Evolutionary conservation across 2,888 invertebrate species (phyloP), one percentile per base, ranked within the genome.

Genomic region (Cosmia trapezina): DNA sequence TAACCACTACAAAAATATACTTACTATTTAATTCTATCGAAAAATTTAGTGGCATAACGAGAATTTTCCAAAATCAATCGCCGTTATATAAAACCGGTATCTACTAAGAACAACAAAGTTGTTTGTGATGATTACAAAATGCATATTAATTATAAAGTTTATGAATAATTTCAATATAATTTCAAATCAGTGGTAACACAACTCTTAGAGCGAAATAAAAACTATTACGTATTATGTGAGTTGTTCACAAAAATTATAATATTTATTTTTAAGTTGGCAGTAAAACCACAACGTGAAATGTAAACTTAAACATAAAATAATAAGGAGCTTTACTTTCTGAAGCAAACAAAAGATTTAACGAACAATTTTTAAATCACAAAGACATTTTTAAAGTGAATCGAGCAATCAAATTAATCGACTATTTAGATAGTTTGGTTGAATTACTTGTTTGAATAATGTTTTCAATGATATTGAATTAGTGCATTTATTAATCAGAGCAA

Each of bases 101-200:
- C 53, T 67, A 65, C 47, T 65, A 65, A 78, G 43, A 79, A 79
- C 77, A 60, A 76, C n/a, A 72, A 37, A 9, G 62, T 81, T 67
- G 65, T 64, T 70, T 73, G 73, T 83, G 75, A 84, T 77, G 73
- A 68, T 66, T 71, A 76, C 67, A 80, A 85, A 81, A 86, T 73
- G 73, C 63, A 69, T 76, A 76, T 69, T 68, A 60, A 57, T 47
- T 70, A 72, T 69, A 71, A 68, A 59, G 60, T 74, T 75, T 53
- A 71, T 73, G 57, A 75, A 74, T 82, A 79, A 80, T 85, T 83
- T 74, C 64, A 70, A 83, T 77, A 83, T 73, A 83, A 82, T 83
- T 83, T 71, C 78, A 78, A 78, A 83, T 78, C 83, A 75, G 74
- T 85, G 85, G 86, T 85, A 85, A 85, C 85, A 75, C 86, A 86